Percentiles rank a stretch among this genome's conserved stretches.
Conservation (phyloP, 2,797 vertebrate genomes). For the Danio tinwini region DNA sequence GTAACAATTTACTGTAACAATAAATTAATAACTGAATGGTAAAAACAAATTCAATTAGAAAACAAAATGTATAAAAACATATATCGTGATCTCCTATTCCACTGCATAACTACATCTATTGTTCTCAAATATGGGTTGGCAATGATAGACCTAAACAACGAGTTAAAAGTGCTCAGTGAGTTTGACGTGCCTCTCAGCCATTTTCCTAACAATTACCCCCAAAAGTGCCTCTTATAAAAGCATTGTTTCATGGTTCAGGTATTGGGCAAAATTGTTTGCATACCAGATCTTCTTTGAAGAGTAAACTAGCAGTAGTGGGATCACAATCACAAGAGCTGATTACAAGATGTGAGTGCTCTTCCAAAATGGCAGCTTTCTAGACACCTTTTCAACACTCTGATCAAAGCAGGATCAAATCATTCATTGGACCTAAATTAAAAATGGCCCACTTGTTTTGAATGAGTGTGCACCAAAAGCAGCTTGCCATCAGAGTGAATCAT, state of each 20-base stretch:
- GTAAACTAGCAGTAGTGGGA: constrained; percentile 3
- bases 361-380: constrained; percentile 37
- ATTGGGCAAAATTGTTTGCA: constrained; percentile 33
- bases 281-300: constrained; percentile 26
- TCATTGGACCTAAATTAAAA: constrained; percentile 59
- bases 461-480: constrained; percentile 54
- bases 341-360: constrained; percentile 15
- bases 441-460: constrained; percentile 51
- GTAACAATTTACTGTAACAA: not conserved
- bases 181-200: not conserved
- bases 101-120: constrained; percentile 6
- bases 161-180: constrained; percentile 18
- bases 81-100: not conserved
- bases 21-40: not conserved
- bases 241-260: constrained; percentile 37
- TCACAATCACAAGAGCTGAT: constrained; percentile 13
- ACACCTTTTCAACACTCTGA: constrained; percentile 57
- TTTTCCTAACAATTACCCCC: constrained; percentile 19
- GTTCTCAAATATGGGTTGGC: constrained; percentile 24
- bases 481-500: constrained; percentile 35
- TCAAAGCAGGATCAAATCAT: constrained; percentile 60
- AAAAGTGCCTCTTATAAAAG: constrained; percentile 12
- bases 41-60: not conserved
- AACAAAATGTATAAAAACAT: not conserved
- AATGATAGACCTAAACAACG: not conserved